Evolutionary conservation across 2,113 vertebrate species (phyloP).

Genomic region (Sinocyclocheilus anshuiensis): DNA sequence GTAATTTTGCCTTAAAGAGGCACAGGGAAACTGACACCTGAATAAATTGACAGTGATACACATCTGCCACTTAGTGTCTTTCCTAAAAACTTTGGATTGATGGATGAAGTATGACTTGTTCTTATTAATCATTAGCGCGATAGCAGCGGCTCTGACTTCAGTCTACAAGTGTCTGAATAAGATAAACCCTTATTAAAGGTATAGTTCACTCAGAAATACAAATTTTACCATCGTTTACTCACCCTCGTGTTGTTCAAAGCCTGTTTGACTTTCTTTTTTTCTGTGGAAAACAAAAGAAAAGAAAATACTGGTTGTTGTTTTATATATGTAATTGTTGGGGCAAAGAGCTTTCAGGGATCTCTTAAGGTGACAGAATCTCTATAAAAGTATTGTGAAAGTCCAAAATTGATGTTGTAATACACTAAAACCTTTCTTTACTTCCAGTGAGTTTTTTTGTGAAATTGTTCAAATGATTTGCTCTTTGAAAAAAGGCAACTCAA

Average conservation of each 20-base stretch:
- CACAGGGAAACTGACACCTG: slow-evolving; percentile 30
- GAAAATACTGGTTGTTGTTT: not conserved
- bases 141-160: slow-evolving; percentile 33
- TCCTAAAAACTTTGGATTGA: not conserved
- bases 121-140: slow-evolving; percentile 38
- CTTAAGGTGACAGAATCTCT: not conserved
- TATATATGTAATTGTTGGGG: not conserved
- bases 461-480: not conserved
- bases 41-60: slow-evolving; percentile 27
- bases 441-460: not conserved
- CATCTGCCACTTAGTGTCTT: slow-evolving; percentile 34
- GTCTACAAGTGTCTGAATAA: not conserved
- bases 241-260: not conserved
- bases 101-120: slow-evolving; percentile 27
- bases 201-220: not conserved
- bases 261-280: not conserved
- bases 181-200: slow-evolving; percentile 1
- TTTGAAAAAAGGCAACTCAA: not conserved
- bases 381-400: not conserved
- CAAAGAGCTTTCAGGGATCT: not conserved
- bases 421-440: not conserved
- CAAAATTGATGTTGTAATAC: not conserved
- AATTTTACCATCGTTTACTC: not conserved
- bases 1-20: slow-evolving; percentile 43
- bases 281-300: not conserved